Evolutionary conservation across 2,888 invertebrate genomes (phyloP), one percentile per base, ranked within the genome.

Genomic region (Rotaria macrura): DNA sequence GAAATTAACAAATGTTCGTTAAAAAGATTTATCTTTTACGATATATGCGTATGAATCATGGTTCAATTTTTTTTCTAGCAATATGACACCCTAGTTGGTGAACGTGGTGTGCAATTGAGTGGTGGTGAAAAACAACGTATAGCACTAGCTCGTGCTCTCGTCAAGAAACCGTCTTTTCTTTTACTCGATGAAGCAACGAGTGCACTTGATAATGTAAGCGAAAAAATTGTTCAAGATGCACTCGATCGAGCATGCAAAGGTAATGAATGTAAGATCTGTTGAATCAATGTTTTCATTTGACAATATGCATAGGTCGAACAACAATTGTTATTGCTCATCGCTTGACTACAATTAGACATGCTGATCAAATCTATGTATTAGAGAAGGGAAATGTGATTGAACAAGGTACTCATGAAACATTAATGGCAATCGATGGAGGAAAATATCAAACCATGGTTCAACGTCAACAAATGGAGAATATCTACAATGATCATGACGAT

Each of bases 191-290:
- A 47, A 47, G 47, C 47, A 47, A 47, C 47, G 14, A 97, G 97
- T 87, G 96, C 96, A 52, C 92, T 99, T 87, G 99, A 99, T 92
- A 96, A 97, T 0, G 94, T 98, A 84, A 99, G 98, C 0, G 99
- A 99, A 93, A 93, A 95, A 52, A 84, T 40, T 54, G 65, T 85
- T 20, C 65, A 84, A 72, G 38, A n/a, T 38, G 84, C 85, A 23
- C 65, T 85, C 20, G 84, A 52, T 49, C 57, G 65, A 52, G 52
- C 84, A 38, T 47, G 47, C 47, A 1, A 47, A 47, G 47, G 47
- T 47, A 47, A 4, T 12, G 47, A 9, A 12, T 14, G 47, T 47
- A 12, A 9, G 9, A 4, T 47, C 14, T 47, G 10, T 47, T 47
- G 2, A 47, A 47, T 47, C 9, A 14, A 47, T 47, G 14, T 47